Conservation (phyloP, 2,888 invertebrate genomes). For the Bombyx huttoni region DNA sequence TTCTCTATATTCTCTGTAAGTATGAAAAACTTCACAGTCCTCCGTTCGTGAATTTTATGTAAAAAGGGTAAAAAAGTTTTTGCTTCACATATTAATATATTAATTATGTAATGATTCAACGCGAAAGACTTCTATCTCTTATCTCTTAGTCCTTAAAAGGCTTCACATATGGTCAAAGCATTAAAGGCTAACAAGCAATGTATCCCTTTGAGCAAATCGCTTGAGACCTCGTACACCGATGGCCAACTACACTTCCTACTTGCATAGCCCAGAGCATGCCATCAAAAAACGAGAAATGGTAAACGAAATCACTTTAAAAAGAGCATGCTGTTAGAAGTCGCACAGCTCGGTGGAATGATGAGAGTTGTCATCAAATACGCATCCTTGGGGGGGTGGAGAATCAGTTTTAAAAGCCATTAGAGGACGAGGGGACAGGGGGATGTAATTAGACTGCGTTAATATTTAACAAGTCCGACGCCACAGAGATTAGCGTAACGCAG, state of each 20-base stretch:
- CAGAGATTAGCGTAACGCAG: conserved; percentile 52
- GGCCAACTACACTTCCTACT: too few species aligned
- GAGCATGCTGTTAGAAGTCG: conserved; percentile 20
- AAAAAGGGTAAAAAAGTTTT: too few species aligned
- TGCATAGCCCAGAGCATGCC: too few species aligned
- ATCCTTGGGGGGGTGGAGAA: conserved; percentile 61
- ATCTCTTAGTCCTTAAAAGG: conserved; percentile 13
- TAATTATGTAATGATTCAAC: too few species aligned
- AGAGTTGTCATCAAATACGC: conserved; percentile 71
- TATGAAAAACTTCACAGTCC: too few species aligned
- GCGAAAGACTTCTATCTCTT: conserved; percentile 9
- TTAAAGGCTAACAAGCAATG: not conserved
- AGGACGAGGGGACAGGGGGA: conserved; percentile 37
- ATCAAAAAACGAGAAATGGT: conserved; percentile 7
- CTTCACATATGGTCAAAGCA: conserved; percentile 8
- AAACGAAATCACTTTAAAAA: conserved; percentile 7
- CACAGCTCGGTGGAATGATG: conserved; percentile 35
- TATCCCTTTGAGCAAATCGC: too few species aligned
- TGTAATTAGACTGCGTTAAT: conserved; percentile 71
- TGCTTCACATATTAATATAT: too few species aligned
- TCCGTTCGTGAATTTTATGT: too few species aligned
- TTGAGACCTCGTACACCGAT: too few species aligned
- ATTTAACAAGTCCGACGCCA: conserved; percentile 68
- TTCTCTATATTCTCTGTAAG: too few species aligned
- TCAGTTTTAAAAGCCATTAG: conserved; percentile 74